Evolutionary conservation across 2,888 invertebrate species (phyloP).

Genomic region (Ophioninae sp.): DNA sequence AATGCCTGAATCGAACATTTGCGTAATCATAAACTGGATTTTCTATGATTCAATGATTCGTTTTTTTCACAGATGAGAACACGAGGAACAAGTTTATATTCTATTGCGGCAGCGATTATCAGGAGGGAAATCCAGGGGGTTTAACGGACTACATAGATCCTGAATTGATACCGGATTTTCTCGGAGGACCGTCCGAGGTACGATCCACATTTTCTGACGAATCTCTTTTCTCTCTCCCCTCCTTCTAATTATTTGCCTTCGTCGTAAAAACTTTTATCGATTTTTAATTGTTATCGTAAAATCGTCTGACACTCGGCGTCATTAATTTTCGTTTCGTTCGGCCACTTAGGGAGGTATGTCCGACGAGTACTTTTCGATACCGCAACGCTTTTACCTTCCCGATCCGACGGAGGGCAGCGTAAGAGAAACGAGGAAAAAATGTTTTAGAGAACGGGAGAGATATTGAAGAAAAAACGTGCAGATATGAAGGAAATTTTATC

Average conservation of each 20-base stretch:
- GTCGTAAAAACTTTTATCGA: background rate
- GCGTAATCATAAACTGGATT: background rate
- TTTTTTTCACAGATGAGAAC: conserved; percentile 88
- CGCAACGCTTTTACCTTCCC: conserved; percentile 79
- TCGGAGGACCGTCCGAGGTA: conserved; percentile 92
- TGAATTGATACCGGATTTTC: conserved; percentile 94
- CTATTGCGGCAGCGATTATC: conserved; percentile 93
- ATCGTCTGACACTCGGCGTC: conserved; percentile 18
- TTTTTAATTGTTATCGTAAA: conserved; percentile 28
- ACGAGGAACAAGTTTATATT: conserved; percentile 95
- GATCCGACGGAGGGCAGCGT: conserved; percentile 75
- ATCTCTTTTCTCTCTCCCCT: background rate
- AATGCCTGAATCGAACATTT: background rate
- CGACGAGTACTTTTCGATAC: conserved; percentile 77
- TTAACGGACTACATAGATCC: conserved; percentile 92
- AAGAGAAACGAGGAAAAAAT: conserved; percentile 65
- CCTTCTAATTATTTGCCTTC: background rate
- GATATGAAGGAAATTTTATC: background rate
- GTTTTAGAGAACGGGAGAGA: conserved; percentile 44
- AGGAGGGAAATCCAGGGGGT: conserved; percentile 88
- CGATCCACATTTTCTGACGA: background rate
- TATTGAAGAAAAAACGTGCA: conserved; percentile 37
- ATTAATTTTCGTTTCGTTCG: conserved; percentile 67
- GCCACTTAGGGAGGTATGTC: conserved; percentile 76
- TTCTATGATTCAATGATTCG: background rate